Base-by-base conservation (phyloP, 2,797 vertebrate species). In the Peromyscus nudipes region DNA sequence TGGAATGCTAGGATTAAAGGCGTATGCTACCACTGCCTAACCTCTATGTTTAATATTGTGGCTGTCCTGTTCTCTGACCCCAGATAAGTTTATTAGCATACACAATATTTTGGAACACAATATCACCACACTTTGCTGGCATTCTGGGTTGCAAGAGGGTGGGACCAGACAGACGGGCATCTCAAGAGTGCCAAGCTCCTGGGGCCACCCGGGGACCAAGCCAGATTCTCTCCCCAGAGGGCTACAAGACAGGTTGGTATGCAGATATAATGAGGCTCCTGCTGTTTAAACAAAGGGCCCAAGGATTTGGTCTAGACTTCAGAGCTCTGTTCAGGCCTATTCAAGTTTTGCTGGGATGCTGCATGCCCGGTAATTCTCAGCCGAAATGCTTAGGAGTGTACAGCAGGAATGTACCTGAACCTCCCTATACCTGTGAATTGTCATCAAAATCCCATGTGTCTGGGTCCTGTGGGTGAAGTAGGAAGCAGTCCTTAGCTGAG, bases 151-250 rank as follows among this genome's bases (percentile, higher is more conserved):
- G 89, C 52, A 93, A 76, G 71, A 4, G 0, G 95, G 89, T 95
- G 75, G 92, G 88, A 90, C 60, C 77, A 93, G 96, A 95, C 95
- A 95, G 81, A 95, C 27, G 13, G 93, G 55, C 65, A 91, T 87
- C 76, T 83, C 40, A 21, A n/a, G 62, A 52, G 79, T 82, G 94
- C 95, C 96, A 91, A 29, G 82, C 64, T 83, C 76, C 55, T 17
- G 49, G 64, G 65, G 71, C 69, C 69, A 12, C 57, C 0, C 3
- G 79, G 67, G 65, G n/a, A 60, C 80, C 75, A 89, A 89, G 93
- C 85, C 80, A 85, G 91, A 69, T 37, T 82, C 83, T 83, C 85
- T 3, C 91, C 90, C 81, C 11, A 52, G 37, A 77, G 86, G 23
- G n/a, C 86, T 69, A 23, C 77, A n/a, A 43, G 40, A 76, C 94